Percentiles rank a stretch among this genome's conserved stretches.
These are phyloP conservation scores for Schizotus pectinicornis DNA, from an alignment of 2,888 invertebrate species.

Conservation along the genomic window DNA sequence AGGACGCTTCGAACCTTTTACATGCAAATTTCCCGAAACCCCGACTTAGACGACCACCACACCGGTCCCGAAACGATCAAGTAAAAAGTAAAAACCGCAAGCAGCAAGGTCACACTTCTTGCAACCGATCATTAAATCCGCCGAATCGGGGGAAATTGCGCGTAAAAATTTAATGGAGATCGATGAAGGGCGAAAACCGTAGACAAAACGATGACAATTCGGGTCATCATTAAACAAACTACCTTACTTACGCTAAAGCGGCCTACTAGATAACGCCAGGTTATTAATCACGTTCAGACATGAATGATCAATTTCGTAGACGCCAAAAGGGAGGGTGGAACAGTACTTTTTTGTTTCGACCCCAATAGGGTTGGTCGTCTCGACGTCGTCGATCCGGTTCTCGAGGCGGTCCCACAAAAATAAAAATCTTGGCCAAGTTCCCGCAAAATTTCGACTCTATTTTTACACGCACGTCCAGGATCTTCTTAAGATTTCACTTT, in stretches of 20 bases:
- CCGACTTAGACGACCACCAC: slow-evolving; percentile 1
- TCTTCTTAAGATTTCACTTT: too few relatives aligned
- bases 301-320: slow-evolving; percentile 16
- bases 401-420: too few relatives aligned
- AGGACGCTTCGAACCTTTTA: slow-evolving; percentile 12
- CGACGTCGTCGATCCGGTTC: too few relatives aligned
- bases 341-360: too few relatives aligned
- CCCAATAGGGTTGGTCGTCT: too few relatives aligned
- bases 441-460: too few relatives aligned
- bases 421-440: too few relatives aligned
- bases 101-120: not conserved
- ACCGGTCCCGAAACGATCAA: slow-evolving; percentile 1
- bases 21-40: slow-evolving; percentile 20
- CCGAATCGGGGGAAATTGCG: not conserved
- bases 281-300: slow-evolving; percentile 23
- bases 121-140: slow-evolving; percentile 1
- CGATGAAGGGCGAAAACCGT: not conserved
- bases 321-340: too few relatives aligned
- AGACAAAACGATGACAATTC: slow-evolving; percentile 11
- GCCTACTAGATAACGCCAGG: slow-evolving; percentile 1
- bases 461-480: too few relatives aligned
- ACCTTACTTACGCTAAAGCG: not conserved
- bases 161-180: slow-evolving; percentile 2
- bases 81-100: not conserved
- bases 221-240: slow-evolving; percentile 8